phyloP scores from a whole-genome alignment of 2,888 invertebrate genomes.

The Mystacides longicornis region DNA sequence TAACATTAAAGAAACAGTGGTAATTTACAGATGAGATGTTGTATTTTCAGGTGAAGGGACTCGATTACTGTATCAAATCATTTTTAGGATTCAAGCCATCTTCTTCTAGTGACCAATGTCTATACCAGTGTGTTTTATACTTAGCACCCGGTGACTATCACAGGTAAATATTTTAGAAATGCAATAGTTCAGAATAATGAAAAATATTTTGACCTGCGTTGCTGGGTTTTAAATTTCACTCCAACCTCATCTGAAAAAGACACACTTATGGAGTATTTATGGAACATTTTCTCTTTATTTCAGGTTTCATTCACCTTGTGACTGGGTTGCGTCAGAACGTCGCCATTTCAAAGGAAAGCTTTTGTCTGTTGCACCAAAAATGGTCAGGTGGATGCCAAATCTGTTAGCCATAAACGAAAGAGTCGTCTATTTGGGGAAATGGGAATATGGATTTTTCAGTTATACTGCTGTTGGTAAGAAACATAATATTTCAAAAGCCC shows the following conservation, averaged over 20 bases:
- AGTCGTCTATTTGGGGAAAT: constrained; percentile 56
- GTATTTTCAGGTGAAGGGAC: constrained; percentile 58
- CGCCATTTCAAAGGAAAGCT: constrained; percentile 63
- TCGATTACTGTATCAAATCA: constrained; percentile 55
- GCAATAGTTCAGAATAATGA: too few relatives aligned
- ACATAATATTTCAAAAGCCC: too few relatives aligned
- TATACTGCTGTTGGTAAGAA: constrained; percentile 55
- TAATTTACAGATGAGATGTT: too few relatives aligned
- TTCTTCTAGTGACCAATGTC: constrained; percentile 34
- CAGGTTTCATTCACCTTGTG: constrained; percentile 63
- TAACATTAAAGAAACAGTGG: too few relatives aligned
- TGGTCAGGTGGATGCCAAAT: constrained; percentile 57
- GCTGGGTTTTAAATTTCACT: too few relatives aligned
- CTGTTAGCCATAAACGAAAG: constrained; percentile 65
- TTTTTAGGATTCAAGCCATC: constrained; percentile 50
- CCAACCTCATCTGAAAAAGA: too few relatives aligned
- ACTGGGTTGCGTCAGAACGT: constrained; percentile 56
- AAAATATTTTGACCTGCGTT: too few relatives aligned
- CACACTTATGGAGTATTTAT: too few relatives aligned
- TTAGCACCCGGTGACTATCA: constrained; percentile 73
- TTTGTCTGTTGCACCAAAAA: constrained; percentile 58
- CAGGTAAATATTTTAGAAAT: constrained; percentile 34
- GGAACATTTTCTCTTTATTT: too few relatives aligned
- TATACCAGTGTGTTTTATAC: constrained; percentile 64
- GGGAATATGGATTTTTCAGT: constrained; percentile 66